These are phyloP conservation scores for Rousettus leschenaultii DNA, from an alignment of 2,113 vertebrate species.

Conservation along the genomic window DNA sequence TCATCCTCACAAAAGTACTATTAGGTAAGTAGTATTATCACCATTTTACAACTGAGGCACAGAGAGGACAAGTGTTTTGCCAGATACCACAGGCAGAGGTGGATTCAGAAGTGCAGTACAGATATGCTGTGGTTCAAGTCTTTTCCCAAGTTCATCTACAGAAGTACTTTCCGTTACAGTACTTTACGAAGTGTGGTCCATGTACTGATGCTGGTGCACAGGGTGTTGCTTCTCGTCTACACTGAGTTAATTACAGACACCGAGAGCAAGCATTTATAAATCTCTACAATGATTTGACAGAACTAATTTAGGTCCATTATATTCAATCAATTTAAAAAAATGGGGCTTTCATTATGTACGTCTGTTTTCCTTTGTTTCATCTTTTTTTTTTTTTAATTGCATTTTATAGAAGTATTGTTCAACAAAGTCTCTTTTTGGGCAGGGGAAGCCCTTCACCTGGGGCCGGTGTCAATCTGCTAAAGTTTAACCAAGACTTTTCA, in stretches of 20 bases:
- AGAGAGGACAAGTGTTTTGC: background rate
- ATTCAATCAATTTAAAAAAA: background rate
- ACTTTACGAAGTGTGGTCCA: background rate
- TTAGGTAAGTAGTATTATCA: background rate
- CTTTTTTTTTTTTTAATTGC: background rate
- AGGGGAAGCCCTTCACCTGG: background rate
- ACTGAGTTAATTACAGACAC: background rate
- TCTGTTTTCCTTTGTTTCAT: background rate
- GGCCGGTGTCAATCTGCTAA: background rate
- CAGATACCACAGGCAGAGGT: background rate
- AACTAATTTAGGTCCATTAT: background rate
- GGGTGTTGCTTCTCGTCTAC: background rate
- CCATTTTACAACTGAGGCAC: constrained; percentile 16
- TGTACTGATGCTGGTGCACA: background rate
- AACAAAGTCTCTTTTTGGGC: background rate
- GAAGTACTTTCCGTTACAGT: background rate
- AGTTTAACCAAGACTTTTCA: background rate
- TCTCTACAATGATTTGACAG: background rate
- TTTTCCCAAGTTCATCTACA: background rate
- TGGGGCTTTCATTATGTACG: background rate
- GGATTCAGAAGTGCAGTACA: background rate
- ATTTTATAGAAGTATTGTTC: background rate
- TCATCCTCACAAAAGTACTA: background rate
- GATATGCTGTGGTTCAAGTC: background rate
- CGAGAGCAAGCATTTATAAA: background rate